phyloP scores from a whole-genome alignment of 2,888 invertebrate species.

The Yponomeuta cagnagella region DNA sequence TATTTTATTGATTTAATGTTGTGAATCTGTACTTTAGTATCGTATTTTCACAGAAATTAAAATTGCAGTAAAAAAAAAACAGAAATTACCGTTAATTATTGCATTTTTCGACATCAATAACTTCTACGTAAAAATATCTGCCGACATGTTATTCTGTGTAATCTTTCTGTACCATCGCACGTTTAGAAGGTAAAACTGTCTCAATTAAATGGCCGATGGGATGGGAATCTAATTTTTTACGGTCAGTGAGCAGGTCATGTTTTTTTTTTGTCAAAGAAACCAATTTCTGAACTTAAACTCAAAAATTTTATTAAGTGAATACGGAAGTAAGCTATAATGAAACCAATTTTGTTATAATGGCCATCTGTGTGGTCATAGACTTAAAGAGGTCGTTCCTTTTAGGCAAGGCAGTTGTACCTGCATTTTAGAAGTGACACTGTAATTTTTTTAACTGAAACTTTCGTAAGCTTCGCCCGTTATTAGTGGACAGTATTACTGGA shows the following conservation, averaged over 20 bases:
- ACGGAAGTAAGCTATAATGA: not conserved
- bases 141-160: not conserved
- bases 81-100: no score
- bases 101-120: no score
- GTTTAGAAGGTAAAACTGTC: not conserved
- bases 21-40: no score
- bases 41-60: no score
- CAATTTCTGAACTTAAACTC: not conserved
- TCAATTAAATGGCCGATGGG: not conserved
- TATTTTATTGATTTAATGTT: no score
- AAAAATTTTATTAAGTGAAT: no score
- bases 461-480: not conserved
- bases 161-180: not conserved
- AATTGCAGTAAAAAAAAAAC: no score
- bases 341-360: not conserved
- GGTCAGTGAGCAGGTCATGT: not conserved
- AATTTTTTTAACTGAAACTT: not conserved
- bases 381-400: no score
- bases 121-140: no score
- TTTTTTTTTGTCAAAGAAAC: not conserved
- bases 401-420: no score
- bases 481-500: not conserved
- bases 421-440: not conserved
- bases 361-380: not conserved
- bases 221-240: constrained; percentile 11